Evolutionary conservation across 2,888 invertebrate species (phyloP).

Genomic region (Oscheius sp.): DNA sequence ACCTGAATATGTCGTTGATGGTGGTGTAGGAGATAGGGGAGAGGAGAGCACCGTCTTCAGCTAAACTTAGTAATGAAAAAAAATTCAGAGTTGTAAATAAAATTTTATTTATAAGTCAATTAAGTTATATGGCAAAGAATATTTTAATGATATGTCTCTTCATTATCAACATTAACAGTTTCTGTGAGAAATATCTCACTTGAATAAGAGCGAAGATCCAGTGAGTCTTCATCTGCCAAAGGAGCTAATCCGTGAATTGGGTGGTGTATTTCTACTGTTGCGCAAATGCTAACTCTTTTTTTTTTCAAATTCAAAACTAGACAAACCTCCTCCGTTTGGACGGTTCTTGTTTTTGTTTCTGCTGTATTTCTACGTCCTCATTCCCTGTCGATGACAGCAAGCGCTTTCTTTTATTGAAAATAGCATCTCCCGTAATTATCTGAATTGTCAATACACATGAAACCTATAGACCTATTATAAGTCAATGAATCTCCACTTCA

Average conservation of each 20-base stretch:
- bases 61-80: too few relatives aligned
- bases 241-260: slow-evolving; percentile 23
- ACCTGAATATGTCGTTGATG: too few relatives aligned
- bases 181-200: slow-evolving; percentile 16
- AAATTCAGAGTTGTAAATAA: too few relatives aligned
- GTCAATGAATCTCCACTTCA: background rate
- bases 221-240: slow-evolving; percentile 24
- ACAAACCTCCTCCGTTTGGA: slow-evolving; percentile 6
- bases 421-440: slow-evolving; percentile 29
- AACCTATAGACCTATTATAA: background rate
- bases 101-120: too few relatives aligned
- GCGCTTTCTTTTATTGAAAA: slow-evolving; percentile 11
- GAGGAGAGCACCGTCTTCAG: too few relatives aligned
- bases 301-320: too few relatives aligned
- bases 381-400: slow-evolving; percentile 7
- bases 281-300: background rate
- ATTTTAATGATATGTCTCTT: slow-evolving; percentile 24
- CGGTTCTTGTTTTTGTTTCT: background rate
- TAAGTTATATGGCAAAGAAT: too few relatives aligned
- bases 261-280: slow-evolving; percentile 25
- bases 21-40: background rate
- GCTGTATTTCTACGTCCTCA: background rate
- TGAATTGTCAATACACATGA: background rate
- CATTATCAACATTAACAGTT: background rate
- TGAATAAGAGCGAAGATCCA: slow-evolving; percentile 16